These are phyloP conservation scores for Climacteris rufus DNA, from an alignment of 2,113 vertebrate genomes.

Conservation along the genomic window DNA sequence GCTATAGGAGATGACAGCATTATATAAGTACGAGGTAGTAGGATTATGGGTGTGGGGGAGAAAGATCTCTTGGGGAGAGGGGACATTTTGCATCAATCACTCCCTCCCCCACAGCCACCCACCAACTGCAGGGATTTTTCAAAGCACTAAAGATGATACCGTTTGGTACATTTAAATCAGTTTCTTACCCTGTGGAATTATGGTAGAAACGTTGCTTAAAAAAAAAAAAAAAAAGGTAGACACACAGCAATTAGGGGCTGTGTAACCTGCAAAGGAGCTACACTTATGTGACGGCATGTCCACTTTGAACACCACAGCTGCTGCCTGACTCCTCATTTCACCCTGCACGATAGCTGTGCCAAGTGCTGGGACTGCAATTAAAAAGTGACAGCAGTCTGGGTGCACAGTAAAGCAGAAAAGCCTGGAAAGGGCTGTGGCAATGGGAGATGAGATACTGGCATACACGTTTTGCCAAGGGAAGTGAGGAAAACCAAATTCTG, in stretches of 20 bases:
- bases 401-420: background rate
- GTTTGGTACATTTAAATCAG: conserved; percentile 47
- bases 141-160: conserved; percentile 3
- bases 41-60: conserved; percentile 41
- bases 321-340: background rate
- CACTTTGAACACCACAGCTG: background rate
- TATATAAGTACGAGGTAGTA: background rate
- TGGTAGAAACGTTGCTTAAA: background rate
- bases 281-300: background rate
- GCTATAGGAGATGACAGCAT: background rate
- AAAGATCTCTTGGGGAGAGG: conserved; percentile 58
- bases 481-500: background rate
- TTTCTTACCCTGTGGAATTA: background rate
- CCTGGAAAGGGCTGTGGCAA: background rate
- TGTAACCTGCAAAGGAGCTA: background rate
- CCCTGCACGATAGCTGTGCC: background rate
- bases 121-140: conserved; percentile 59
- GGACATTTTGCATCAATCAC: conserved; percentile 64
- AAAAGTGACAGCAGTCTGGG: background rate
- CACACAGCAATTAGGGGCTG: background rate
- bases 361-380: background rate
- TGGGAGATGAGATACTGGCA: background rate
- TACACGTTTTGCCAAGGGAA: background rate
- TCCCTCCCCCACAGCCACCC: conserved; percentile 57
- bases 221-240: background rate